Percentiles rank a stretch among this genome's conserved stretches.
These are phyloP conservation scores for Pseudomugil gertrudae DNA, from an alignment of 2,797 vertebrate genomes.

Conservation along the genomic window DNA sequence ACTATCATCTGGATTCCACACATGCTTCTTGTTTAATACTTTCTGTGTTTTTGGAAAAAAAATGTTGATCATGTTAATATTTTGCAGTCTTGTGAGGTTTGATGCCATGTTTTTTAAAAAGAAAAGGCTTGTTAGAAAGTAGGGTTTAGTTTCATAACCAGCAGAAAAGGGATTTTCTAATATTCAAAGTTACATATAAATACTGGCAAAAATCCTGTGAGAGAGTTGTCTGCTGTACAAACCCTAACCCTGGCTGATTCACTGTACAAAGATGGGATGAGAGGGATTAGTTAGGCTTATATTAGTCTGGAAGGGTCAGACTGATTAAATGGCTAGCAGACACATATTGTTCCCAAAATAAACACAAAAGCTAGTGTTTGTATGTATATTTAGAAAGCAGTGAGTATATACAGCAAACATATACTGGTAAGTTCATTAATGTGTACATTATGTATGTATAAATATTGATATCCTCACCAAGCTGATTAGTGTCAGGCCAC, in stretches of 20 bases:
- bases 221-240: slow-evolving; percentile 1
- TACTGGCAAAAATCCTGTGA: not conserved
- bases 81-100: not conserved
- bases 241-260: slow-evolving; percentile 39
- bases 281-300: slow-evolving; percentile 69
- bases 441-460: not conserved
- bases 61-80: not conserved
- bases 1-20: slow-evolving; percentile 35
- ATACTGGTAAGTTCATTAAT: slow-evolving; percentile 14
- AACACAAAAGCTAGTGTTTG: slow-evolving; percentile 21
- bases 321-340: slow-evolving; percentile 59
- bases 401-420: not conserved
- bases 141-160: not conserved
- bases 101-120: not conserved
- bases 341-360: slow-evolving; percentile 37
- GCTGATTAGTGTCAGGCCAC: not conserved
- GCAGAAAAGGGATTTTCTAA: not conserved
- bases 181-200: not conserved
- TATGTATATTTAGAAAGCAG: slow-evolving; percentile 14
- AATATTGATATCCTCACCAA: not conserved
- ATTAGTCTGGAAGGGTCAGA: slow-evolving; percentile 69
- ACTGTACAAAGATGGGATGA: slow-evolving; percentile 50
- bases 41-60: slow-evolving; percentile 20
- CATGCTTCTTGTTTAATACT: slow-evolving; percentile 6
- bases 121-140: not conserved